These are phyloP conservation scores for Stegostoma tigrinum DNA, from an alignment of 2,113 vertebrate species.

Conservation along the genomic window DNA sequence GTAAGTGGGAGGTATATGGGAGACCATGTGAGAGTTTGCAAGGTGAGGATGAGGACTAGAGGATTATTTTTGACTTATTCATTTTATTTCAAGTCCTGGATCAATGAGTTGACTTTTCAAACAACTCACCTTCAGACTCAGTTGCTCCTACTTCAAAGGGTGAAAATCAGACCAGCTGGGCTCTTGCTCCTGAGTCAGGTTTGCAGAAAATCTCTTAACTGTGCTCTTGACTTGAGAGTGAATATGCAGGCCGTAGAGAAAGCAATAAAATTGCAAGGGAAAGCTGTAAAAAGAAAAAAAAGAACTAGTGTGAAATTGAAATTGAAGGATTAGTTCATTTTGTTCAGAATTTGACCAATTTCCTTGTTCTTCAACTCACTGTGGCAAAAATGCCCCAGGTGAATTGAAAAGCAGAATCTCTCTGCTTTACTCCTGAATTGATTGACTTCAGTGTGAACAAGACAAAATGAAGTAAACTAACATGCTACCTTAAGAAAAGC, in stretches of 20 bases:
- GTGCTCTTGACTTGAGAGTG: no score
- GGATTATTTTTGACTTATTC: no score
- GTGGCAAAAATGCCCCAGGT: neutral
- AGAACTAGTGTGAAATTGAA: neutral
- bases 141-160: no score
- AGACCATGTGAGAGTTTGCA: no score
- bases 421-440: neutral
- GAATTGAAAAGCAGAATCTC: neutral
- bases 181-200: no score
- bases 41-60: no score
- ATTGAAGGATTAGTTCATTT: neutral
- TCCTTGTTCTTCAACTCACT: neutral
- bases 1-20: no score
- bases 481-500: neutral
- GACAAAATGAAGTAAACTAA: neutral
- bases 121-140: no score
- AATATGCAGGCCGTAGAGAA: neutral
- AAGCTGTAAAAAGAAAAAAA: neutral
- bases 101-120: no score
- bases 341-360: neutral
- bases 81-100: no score
- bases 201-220: no score
- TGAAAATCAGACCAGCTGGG: no score
- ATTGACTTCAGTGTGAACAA: neutral
- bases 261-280: neutral